Evolutionary conservation across 2,113 vertebrate species (phyloP).

Genomic region (Odocoileus virginianus): DNA sequence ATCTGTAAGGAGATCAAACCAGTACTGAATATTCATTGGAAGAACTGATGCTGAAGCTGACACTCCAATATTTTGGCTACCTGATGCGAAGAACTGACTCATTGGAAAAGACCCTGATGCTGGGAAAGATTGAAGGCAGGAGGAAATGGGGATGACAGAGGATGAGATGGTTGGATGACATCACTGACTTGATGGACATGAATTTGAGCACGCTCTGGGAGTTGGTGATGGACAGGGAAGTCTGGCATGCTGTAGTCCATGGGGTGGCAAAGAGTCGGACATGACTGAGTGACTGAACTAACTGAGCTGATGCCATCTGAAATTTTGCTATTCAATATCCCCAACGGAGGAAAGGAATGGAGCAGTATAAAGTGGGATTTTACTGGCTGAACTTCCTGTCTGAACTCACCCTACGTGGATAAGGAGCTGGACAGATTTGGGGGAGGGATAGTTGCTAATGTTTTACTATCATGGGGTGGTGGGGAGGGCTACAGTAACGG

Average conservation of each 20-base stretch:
- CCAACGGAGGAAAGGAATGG: background rate
- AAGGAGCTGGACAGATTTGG: accelerated
- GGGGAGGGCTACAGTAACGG: accelerated
- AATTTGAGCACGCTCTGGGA: background rate
- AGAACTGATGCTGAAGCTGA: background rate
- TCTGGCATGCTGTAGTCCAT: background rate
- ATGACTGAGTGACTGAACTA: background rate
- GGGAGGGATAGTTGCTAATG: background rate
- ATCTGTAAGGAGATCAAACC: background rate
- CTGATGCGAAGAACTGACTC: background rate
- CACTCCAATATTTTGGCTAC: background rate
- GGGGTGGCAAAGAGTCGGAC: background rate
- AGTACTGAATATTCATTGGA: background rate
- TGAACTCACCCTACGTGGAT: background rate
- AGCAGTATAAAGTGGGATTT: background rate
- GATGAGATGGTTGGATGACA: background rate
- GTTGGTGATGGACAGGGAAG: background rate
- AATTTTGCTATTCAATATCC: background rate
- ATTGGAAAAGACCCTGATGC: background rate
- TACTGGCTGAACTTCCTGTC: background rate
- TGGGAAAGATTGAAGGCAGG: background rate
- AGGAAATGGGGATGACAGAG: background rate
- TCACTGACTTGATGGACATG: background rate
- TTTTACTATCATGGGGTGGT: accelerated
- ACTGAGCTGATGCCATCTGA: background rate